Percentiles rank a stretch among this genome's conserved stretches.
Evolutionary conservation across 2,888 invertebrate species (phyloP).

Genomic region (Ectemnius cavifrons): DNA sequence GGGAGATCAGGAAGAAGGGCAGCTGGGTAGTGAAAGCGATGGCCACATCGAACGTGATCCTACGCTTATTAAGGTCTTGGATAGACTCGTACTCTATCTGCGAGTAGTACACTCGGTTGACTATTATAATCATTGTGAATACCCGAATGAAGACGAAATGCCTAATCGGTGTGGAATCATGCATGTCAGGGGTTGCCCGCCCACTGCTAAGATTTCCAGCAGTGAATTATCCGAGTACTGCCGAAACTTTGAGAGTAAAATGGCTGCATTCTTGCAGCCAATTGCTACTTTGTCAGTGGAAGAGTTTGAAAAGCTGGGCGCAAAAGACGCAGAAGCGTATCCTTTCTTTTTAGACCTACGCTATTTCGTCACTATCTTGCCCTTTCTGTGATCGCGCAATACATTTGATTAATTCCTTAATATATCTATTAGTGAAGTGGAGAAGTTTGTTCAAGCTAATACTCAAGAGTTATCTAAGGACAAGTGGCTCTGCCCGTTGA

Average conservation of each 20-base stretch:
- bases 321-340: constrained; percentile 85
- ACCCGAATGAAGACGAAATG: constrained; percentile 99
- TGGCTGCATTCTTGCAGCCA: constrained; percentile 92
- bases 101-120: constrained; percentile 99
- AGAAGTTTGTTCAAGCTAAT: constrained; percentile 96
- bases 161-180: constrained; percentile 99
- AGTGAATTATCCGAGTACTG: constrained; percentile 88
- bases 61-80: constrained; percentile 83
- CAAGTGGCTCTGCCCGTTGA: constrained; percentile 99
- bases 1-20: constrained; percentile 79
- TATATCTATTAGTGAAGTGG: constrained; percentile 84
- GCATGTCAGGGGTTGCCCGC: constrained; percentile 95
- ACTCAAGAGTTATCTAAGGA: constrained; percentile 98
- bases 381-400: neutral
- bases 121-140: constrained; percentile 99
- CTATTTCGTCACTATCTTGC: neutral
- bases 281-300: constrained; percentile 85
- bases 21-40: constrained; percentile 76
- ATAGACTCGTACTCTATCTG: constrained; percentile 93
- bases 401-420: constrained; percentile 47
- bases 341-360: constrained; percentile 61
- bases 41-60: constrained; percentile 86
- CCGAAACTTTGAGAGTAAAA: constrained; percentile 92
- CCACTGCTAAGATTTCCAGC: constrained; percentile 87
- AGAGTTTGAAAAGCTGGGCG: constrained; percentile 90